Percentiles rank a stretch among this genome's conserved stretches.
Conservation (phyloP, 2,113 vertebrate species). For the Paedocypris sp. region DNA sequence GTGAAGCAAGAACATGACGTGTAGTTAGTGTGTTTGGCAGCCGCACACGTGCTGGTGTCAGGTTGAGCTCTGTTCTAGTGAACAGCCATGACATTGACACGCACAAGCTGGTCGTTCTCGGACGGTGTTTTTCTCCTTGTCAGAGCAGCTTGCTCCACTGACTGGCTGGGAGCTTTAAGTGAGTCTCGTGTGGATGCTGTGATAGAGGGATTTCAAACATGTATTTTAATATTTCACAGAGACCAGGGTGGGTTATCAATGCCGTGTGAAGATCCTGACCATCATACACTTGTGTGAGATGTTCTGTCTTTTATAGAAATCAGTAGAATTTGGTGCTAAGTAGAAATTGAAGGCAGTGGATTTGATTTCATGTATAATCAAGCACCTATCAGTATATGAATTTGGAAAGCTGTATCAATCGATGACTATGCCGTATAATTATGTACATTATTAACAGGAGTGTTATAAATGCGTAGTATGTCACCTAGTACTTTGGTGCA, state of each 20-base stretch:
- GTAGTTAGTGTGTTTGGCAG: not conserved
- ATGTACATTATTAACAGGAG: no score
- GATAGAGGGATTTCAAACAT: constrained; percentile 33
- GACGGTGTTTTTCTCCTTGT: constrained; percentile 10
- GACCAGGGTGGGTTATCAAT: constrained; percentile 30
- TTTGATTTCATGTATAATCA: no score
- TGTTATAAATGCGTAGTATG: no score
- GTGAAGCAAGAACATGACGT: not conserved
- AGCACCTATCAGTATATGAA: no score
- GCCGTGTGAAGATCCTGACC: no score
- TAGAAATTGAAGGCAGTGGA: no score
- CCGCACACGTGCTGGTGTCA: not conserved
- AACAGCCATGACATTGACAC: not conserved
- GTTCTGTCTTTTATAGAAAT: no score
- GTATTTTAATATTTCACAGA: constrained; percentile 50
- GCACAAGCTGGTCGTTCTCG: constrained; percentile 1
- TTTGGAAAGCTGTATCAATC: no score
- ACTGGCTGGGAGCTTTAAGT: not conserved
- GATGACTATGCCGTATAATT: no score
- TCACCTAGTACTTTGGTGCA: no score
- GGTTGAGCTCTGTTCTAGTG: not conserved
- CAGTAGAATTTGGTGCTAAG: no score
- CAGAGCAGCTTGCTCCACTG: not conserved
- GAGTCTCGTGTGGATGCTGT: constrained; percentile 3
- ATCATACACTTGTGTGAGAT: no score